phyloP scores from a whole-genome alignment of 2,888 invertebrate species.

The Antheraea yamamai region DNA sequence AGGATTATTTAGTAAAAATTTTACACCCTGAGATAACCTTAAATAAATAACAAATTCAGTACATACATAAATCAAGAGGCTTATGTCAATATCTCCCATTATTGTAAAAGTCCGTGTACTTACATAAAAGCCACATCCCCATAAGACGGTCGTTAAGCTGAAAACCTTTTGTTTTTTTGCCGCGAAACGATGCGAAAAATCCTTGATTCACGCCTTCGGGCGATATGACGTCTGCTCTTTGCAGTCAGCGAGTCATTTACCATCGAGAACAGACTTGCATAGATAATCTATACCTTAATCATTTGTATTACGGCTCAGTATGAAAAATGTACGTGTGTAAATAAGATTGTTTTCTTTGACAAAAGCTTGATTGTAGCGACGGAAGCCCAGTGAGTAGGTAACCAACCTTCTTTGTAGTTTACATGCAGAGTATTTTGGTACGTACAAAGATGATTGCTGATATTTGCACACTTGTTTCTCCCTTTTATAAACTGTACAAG shows the following conservation, averaged over 20 bases:
- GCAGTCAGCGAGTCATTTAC: slow-evolving; percentile 24
- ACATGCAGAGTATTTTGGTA: slow-evolving; percentile 25
- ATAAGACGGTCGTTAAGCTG: slow-evolving; percentile 24
- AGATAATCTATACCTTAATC: slow-evolving; percentile 3
- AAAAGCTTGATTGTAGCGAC: slow-evolving; percentile 50
- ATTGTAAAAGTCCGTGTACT: background rate
- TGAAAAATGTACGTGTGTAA: slow-evolving; percentile 21
- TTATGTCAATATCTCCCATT: background rate
- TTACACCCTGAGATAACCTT: background rate
- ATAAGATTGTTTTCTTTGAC: slow-evolving; percentile 33
- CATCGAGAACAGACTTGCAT: background rate
- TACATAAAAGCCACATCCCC: slow-evolving; percentile 7
- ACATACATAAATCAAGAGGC: background rate
- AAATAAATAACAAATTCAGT: background rate
- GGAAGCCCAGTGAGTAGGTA: slow-evolving; percentile 39
- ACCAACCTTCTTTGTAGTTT: slow-evolving; percentile 35
- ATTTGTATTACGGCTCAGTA: slow-evolving; percentile 18
- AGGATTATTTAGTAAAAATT: no score
- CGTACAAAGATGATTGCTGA: slow-evolving; percentile 28
- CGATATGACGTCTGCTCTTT: slow-evolving; percentile 38
- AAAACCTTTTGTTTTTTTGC: slow-evolving; percentile 39
- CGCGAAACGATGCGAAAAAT: slow-evolving; percentile 42
- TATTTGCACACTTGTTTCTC: slow-evolving; percentile 20
- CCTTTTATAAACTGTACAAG: background rate
- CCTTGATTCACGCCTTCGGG: slow-evolving; percentile 47